phyloP scores from a whole-genome alignment of 1,140 invertebrate species.

The Drosophila rhopaloa region DNA sequence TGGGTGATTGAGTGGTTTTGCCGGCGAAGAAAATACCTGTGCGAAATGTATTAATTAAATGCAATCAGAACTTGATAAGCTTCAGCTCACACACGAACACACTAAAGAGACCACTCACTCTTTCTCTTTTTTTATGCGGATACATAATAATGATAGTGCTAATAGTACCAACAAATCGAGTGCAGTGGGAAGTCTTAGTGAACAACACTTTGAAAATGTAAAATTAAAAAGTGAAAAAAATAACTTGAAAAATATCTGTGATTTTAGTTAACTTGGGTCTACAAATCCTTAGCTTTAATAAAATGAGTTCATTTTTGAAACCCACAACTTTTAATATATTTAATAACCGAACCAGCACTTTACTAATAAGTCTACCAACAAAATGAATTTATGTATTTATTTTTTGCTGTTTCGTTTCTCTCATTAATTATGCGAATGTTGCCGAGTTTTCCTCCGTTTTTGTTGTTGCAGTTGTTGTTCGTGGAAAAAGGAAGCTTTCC shows the following conservation, averaged over 20 bases:
- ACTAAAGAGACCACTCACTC: slow-evolving; percentile 1
- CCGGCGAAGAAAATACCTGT: neutral
- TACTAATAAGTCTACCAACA: slow-evolving; percentile 1
- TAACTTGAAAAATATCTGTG: neutral
- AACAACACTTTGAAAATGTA: neutral
- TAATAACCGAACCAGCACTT: neutral
- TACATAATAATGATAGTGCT: slow-evolving; percentile 8
- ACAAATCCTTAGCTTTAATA: too few species aligned
- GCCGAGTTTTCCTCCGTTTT: slow-evolving; percentile 42
- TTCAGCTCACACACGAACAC: slow-evolving; percentile 1
- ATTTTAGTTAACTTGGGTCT: too few species aligned
- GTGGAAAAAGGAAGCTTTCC: slow-evolving; percentile 78
- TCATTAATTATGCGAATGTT: slow-evolving; percentile 73
- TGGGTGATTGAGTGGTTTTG: slow-evolving; percentile 10
- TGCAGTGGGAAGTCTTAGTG: slow-evolving; percentile 6
- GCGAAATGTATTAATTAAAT: slow-evolving; percentile 31
- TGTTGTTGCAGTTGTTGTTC: slow-evolving; percentile 4
- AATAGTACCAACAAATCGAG: slow-evolving; percentile 12
- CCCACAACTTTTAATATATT: too few species aligned
- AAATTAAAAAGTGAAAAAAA: neutral
- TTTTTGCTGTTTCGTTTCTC: slow-evolving; percentile 55
- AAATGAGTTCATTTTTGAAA: too few species aligned
- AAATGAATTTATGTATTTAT: slow-evolving; percentile 16
- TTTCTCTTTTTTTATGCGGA: slow-evolving; percentile 12
- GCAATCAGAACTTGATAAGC: slow-evolving; percentile 25